Conservation (phyloP, 2,113 vertebrate genomes). For the Ranitomeya variabilis region DNA sequence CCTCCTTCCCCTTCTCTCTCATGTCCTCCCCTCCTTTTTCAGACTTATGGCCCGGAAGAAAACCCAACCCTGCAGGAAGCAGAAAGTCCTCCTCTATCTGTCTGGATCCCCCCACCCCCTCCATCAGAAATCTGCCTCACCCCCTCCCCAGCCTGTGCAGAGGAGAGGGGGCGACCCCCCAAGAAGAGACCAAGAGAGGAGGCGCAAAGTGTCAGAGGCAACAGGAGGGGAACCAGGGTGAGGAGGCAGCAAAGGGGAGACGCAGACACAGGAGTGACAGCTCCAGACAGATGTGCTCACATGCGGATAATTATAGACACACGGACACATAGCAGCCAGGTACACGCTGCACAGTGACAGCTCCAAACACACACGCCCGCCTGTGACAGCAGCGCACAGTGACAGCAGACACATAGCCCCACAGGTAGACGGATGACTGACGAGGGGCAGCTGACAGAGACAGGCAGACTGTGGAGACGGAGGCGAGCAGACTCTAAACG, state of each 20-base stretch:
- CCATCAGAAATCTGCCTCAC: background rate
- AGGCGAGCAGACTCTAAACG: background rate
- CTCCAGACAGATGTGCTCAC: conserved; percentile 37
- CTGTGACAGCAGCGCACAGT: background rate
- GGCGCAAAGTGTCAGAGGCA: background rate
- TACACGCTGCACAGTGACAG: conserved; percentile 7
- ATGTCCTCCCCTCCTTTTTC: background rate
- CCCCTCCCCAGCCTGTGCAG: conserved; percentile 40
- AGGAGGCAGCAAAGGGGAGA: background rate
- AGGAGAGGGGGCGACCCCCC: conserved; percentile 52
- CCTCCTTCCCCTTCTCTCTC: background rate
- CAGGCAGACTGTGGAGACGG: background rate
- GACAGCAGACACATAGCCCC: background rate
- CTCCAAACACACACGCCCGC: background rate
- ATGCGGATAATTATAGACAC: conserved; percentile 8
- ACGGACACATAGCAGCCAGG: background rate
- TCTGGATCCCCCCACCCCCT: conserved; percentile 38
- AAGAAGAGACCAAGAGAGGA: background rate
- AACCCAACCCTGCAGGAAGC: conserved; percentile 47
- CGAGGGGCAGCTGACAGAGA: background rate
- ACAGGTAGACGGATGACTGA: background rate
- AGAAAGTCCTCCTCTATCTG: conserved; percentile 31
- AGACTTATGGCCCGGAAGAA: conserved; percentile 32
- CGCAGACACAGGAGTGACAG: conserved; percentile 36
- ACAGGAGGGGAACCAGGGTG: background rate